Evolutionary conservation across 1,140 invertebrate species (phyloP).

Genomic region (Achroia grisella): DNA sequence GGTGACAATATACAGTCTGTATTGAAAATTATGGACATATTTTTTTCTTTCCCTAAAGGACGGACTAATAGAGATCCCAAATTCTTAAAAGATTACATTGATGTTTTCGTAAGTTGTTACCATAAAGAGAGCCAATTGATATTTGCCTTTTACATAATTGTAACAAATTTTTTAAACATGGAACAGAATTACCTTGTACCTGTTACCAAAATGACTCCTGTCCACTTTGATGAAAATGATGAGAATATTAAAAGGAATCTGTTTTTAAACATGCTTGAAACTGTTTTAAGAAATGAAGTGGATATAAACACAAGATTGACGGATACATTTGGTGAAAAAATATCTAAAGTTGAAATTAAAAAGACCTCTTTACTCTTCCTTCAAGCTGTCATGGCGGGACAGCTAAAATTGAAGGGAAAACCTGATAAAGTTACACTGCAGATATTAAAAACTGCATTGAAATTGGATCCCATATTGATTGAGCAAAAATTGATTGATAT

Average conservation of each 20-base stretch:
- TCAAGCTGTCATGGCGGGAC: slow-evolving; percentile 47
- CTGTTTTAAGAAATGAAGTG: slow-evolving; percentile 43
- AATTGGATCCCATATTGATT: slow-evolving; percentile 50
- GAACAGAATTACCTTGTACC: slow-evolving; percentile 46
- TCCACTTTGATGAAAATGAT: slow-evolving; percentile 40
- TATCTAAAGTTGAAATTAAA: slow-evolving; percentile 49
- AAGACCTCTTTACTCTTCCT: slow-evolving; percentile 51
- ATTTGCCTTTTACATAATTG: slow-evolving; percentile 59
- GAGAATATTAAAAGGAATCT: slow-evolving; percentile 47
- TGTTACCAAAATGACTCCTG: slow-evolving; percentile 36
- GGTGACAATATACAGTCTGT: slow-evolving; percentile 58
- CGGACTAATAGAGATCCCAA: slow-evolving; percentile 28
- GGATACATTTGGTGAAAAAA: slow-evolving; percentile 50
- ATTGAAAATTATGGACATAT: slow-evolving; percentile 49
- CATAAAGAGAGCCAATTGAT: slow-evolving; percentile 45
- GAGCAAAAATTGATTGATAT: slow-evolving; percentile 47
- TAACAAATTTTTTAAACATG: slow-evolving; percentile 37
- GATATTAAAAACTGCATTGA: slow-evolving; percentile 47
- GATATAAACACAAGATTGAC: slow-evolving; percentile 49
- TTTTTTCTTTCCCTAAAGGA: slow-evolving; percentile 48
- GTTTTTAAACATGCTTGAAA: slow-evolving; percentile 47
- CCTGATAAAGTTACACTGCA: slow-evolving; percentile 46
- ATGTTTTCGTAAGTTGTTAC: slow-evolving; percentile 46
- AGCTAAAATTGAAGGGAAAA: slow-evolving; percentile 54
- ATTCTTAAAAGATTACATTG: slow-evolving; percentile 48